A percentile compares a stretch with the other conserved stretches of the same genome.
Evolutionary conservation across 2,888 invertebrate genomes (phyloP).

Genomic region (Dusona sp.): DNA sequence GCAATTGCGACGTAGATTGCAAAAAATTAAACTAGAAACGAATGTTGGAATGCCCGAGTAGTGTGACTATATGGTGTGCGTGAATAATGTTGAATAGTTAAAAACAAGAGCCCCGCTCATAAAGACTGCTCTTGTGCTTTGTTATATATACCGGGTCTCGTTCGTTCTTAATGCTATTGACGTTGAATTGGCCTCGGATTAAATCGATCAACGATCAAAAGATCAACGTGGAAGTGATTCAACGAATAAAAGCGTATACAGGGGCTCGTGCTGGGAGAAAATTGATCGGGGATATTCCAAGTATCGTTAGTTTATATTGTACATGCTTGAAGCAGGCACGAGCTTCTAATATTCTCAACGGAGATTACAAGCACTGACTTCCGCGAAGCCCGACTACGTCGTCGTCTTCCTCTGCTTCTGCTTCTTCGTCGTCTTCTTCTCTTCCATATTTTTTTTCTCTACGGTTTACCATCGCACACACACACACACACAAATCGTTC

Average conservation of each 20-base stretch:
- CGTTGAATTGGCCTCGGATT: conserved; percentile 30
- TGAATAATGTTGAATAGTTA: conserved; percentile 22
- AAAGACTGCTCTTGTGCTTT: neutral
- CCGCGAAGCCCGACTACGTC: conserved; percentile 62
- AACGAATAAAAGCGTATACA: conserved; percentile 17
- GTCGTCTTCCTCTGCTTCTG: conserved; percentile 32
- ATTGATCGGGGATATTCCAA: conserved; percentile 32
- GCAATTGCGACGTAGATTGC: conserved; percentile 13
- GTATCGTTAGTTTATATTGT: conserved; percentile 38
- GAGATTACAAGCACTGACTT: conserved; percentile 54
- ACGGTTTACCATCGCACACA: conserved; percentile 41
- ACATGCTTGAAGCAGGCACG: conserved; percentile 21
- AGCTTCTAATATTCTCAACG: conserved; percentile 49
- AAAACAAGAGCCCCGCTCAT: conserved; percentile 11
- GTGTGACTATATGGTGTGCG: neutral
- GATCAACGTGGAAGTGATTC: conserved; percentile 51
- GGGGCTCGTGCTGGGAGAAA: conserved; percentile 25
- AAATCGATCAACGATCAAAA: conserved; percentile 50
- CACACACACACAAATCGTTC: conserved; percentile 25
- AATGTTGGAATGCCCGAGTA: neutral
- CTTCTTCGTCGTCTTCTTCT: conserved; percentile 26
- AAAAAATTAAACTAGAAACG: neutral
- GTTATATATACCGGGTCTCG: neutral
- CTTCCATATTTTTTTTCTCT: conserved; percentile 15
- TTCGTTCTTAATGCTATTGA: conserved; percentile 20